Evolutionary conservation across 2,888 invertebrate genomes (phyloP).

Genomic region (Bursaphelenchus okinawaensis): DNA sequence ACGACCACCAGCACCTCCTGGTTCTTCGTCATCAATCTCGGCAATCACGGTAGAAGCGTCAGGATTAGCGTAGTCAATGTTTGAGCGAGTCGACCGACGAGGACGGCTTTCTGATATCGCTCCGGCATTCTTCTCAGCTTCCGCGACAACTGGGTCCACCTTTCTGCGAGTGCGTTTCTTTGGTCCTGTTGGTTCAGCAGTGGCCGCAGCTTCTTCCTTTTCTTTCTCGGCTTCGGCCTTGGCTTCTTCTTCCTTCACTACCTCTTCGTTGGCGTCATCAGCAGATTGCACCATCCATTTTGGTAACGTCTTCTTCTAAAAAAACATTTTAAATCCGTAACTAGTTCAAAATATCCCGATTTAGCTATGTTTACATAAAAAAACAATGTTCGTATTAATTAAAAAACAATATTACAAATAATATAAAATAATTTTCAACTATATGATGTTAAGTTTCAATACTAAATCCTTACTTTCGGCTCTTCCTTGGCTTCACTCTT

Average conservation of each 20-base stretch:
- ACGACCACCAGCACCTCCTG: conserved; percentile 36
- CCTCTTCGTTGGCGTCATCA: conserved; percentile 27
- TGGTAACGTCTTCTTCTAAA: conserved; percentile 30
- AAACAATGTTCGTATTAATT: conserved; percentile 13
- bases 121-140: conserved; percentile 22
- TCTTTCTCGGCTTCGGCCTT: conserved; percentile 19
- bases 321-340: conserved; percentile 5
- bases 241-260: conserved; percentile 18
- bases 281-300: conserved; percentile 40
- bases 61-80: conserved; percentile 52
- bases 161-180: conserved; percentile 30
- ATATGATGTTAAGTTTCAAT: too few species aligned
- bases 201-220: conserved; percentile 22
- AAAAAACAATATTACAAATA: background rate
- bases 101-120: conserved; percentile 45
- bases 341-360: too few species aligned
- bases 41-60: conserved; percentile 44
- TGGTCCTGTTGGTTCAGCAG: conserved; percentile 19
- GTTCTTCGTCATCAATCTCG: conserved; percentile 54
- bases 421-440: too few species aligned
- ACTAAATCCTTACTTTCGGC: conserved; percentile 21
- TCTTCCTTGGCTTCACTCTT: conserved; percentile 19
- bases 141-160: conserved; percentile 16
- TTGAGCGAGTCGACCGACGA: conserved; percentile 44
- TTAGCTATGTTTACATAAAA: background rate